Conservation (phyloP, 2,888 invertebrate species). For the Sinohyriopsis cumingii region DNA sequence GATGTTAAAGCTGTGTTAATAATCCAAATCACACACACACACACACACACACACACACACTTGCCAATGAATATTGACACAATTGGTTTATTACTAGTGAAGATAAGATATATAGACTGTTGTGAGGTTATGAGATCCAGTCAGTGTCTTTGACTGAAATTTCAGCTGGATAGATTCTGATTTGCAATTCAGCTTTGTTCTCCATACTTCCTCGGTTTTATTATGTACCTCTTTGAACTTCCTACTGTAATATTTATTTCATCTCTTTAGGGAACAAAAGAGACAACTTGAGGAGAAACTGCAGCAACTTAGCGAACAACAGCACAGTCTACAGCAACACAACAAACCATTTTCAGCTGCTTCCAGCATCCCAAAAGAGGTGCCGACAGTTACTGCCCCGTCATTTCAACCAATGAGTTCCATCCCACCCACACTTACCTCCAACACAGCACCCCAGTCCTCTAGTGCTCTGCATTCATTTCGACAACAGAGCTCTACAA, state of each 20-base stretch:
- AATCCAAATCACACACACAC: too few relatives aligned
- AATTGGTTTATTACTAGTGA: too few relatives aligned
- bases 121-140: too few relatives aligned
- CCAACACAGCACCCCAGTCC: constrained; percentile 17
- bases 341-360: constrained; percentile 25
- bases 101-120: too few relatives aligned
- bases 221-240: too few relatives aligned
- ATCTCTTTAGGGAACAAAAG: constrained; percentile 45
- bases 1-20: too few relatives aligned
- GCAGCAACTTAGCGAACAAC: constrained; percentile 44
- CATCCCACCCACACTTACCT: constrained; percentile 37
- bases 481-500: constrained; percentile 7
- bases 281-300: constrained; percentile 50
- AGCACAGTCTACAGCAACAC: constrained; percentile 25
- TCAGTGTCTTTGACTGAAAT: too few relatives aligned
- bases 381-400: constrained; percentile 11
- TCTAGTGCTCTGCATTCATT: background rate
- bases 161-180: too few relatives aligned
- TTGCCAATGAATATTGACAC: too few relatives aligned
- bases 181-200: too few relatives aligned
- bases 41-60: too few relatives aligned
- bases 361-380: constrained; percentile 26
- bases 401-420: constrained; percentile 33
- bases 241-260: background rate
- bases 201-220: too few relatives aligned